These are phyloP conservation scores for Tympanoctomys barrerae DNA, from an alignment of 2,797 vertebrate species.

Conservation along the genomic window DNA sequence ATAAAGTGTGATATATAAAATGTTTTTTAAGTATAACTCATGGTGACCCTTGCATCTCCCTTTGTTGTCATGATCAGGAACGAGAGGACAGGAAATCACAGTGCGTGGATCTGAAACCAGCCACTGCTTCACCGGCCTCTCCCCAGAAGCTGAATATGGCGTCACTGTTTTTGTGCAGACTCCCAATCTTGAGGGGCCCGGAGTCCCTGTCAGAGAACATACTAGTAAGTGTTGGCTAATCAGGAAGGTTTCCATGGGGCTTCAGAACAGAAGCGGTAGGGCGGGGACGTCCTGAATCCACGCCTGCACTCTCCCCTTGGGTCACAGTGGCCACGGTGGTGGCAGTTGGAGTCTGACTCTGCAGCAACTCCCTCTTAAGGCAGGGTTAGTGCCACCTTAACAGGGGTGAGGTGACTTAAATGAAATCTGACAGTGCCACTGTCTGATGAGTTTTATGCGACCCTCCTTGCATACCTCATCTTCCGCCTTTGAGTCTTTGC, in stretches of 20 bases:
- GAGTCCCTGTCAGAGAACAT: constrained; percentile 91
- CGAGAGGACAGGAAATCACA: constrained; percentile 96
- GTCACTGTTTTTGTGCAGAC: constrained; percentile 96
- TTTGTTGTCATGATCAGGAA: constrained; percentile 82
- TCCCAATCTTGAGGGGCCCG: constrained; percentile 96
- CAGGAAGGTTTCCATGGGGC: neutral
- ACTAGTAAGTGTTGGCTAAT: constrained; percentile 90
- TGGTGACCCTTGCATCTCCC: neutral
- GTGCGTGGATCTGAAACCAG: constrained; percentile 94
- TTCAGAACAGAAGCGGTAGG: neutral
- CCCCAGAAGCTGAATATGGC: constrained; percentile 93
- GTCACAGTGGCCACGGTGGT: neutral
- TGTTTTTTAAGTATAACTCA: neutral
- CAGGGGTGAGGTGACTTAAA: neutral
- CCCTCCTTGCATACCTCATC: neutral
- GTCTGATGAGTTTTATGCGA: neutral
- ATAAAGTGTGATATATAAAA: neutral
- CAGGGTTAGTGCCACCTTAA: neutral
- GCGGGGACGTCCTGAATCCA: neutral
- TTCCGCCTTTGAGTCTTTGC: neutral
- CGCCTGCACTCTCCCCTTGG: neutral
- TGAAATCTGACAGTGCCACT: neutral
- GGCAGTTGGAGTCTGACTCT: neutral
- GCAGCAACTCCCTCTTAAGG: neutral
- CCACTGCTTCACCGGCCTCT: constrained; percentile 96